Evolutionary conservation across 2,797 vertebrate genomes (phyloP), one percentile per base, ranked within the genome.

Genomic region (Smutsia temminckii): DNA sequence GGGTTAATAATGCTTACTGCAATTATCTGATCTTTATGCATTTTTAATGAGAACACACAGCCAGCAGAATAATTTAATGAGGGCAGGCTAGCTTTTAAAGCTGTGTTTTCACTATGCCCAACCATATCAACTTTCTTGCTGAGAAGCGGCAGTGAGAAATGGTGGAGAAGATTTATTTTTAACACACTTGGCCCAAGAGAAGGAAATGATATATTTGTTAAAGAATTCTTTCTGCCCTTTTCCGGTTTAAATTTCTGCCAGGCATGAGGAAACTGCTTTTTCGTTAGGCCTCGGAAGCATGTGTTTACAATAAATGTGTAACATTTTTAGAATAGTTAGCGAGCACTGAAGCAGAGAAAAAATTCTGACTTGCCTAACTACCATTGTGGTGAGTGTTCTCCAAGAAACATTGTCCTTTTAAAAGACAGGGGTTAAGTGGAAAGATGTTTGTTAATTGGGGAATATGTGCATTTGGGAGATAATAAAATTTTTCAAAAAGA

Each of bases 21-120:
- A 98, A 98, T 98, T 98, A 98, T 98, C 97, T 98, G 98, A 98
- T 98, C 98, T 98, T 98, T 97, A 98, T 99, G 97, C 98, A 98
- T 98, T 98, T 98, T 98, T 98, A 98, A 98, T 98, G 98, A 98
- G 98, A 97, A 98, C 97, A 98, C 98, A 98, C 97, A 98, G 98
- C 98, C 97, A 98, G 97, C 97, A 98, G 98, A 98, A 98, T 98
- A 98, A 98, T 98, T 98, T 98, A 98, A 98, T 97, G 97, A 98
- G 96, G 97, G 96, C 96, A 96, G 97, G 87, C 97, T 97, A 95
- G 97, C 97, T 98, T 98, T 98, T 95, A 98, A 97, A 98, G 97
- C 97, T 89, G n/a, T 98, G 97, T 97, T 98, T 98, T 97, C 91
- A 71, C 97, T 96, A 64, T 97, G 93, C 96, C 71, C 91, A 98